phyloP scores from a whole-genome alignment of 2,797 vertebrate genomes.

The Fratercula arctica region DNA sequence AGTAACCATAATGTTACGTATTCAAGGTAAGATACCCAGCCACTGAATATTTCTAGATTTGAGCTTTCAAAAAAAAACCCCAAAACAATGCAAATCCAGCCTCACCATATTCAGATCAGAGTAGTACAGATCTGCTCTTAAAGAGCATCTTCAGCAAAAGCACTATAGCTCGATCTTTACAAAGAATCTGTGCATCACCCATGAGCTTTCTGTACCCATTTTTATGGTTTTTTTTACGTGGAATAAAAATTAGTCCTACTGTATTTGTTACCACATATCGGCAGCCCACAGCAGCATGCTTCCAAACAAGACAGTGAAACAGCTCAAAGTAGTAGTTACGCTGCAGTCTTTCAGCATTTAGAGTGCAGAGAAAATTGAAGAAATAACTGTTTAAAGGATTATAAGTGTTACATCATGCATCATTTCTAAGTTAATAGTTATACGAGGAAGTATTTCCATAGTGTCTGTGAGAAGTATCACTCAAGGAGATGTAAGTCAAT shows the following conservation, averaged over 20 bases:
- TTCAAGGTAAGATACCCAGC: conserved; percentile 72
- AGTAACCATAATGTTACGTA: conserved; percentile 49
- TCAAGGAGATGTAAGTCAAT: not conserved
- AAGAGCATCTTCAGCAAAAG: conserved; percentile 8
- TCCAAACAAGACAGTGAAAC: conserved; percentile 45
- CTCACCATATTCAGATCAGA: conserved; percentile 42
- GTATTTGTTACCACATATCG: not conserved
- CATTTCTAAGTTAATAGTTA: not conserved
- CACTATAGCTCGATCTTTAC: conserved; percentile 19
- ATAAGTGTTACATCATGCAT: not conserved
- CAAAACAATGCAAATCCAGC: not conserved
- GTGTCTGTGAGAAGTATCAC: not conserved
- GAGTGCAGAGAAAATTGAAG: not conserved
- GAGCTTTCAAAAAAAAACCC: not conserved
- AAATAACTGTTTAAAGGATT: not conserved
- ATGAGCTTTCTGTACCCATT: not conserved
- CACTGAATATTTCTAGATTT: conserved; percentile 35
- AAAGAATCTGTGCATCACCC: not conserved
- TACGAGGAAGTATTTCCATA: not conserved
- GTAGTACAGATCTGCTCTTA: conserved; percentile 9
- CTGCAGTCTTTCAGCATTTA: conserved; percentile 50
- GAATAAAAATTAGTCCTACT: not conserved
- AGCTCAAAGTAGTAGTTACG: conserved; percentile 21
- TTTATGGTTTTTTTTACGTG: not conserved
- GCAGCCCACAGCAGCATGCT: conserved; percentile 37